phyloP scores from a whole-genome alignment of 1,140 invertebrate species.

The Danaus melanippus region DNA sequence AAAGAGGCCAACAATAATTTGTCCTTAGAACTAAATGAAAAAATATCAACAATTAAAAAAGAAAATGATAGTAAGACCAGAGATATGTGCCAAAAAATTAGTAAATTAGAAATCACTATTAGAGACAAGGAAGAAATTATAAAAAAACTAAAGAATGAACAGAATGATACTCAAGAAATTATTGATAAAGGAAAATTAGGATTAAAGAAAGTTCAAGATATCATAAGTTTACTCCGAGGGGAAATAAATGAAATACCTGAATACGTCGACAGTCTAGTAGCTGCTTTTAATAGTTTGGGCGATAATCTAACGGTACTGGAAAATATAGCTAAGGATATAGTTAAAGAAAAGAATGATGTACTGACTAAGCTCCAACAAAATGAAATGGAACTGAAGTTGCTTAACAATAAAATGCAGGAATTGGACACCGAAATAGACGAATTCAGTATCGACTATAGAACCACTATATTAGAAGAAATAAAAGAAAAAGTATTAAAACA shows the following conservation, averaged over 20 bases:
- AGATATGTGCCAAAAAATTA: constrained; percentile 26
- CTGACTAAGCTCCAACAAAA: constrained; percentile 18
- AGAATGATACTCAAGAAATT: constrained; percentile 26
- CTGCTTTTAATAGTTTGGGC: constrained; percentile 27
- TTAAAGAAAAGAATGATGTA: constrained; percentile 27
- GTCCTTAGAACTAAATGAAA: constrained; percentile 15
- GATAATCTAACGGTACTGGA: constrained; percentile 30
- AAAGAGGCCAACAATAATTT: constrained; percentile 27
- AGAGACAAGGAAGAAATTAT: constrained; percentile 33
- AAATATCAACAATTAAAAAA: constrained; percentile 17
- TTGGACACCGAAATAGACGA: constrained; percentile 12
- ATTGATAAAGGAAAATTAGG: constrained; percentile 28
- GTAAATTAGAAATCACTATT: constrained; percentile 26
- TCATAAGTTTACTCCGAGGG: constrained; percentile 31
- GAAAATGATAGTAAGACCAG: constrained; percentile 24
- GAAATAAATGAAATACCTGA: constrained; percentile 35
- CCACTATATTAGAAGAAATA: constrained; percentile 2
- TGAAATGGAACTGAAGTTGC: constrained; percentile 18
- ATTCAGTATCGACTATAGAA: constrained; percentile 14
- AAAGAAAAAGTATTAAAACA: constrained; percentile 8
- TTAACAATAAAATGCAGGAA: constrained; percentile 17
- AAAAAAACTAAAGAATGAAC: constrained; percentile 22
- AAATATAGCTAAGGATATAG: constrained; percentile 17
- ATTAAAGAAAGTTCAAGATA: constrained; percentile 34
- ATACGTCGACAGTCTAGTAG: constrained; percentile 34